Evolutionary conservation across 2,113 vertebrate species (phyloP).

Genomic region (Pterocles burchelli): DNA sequence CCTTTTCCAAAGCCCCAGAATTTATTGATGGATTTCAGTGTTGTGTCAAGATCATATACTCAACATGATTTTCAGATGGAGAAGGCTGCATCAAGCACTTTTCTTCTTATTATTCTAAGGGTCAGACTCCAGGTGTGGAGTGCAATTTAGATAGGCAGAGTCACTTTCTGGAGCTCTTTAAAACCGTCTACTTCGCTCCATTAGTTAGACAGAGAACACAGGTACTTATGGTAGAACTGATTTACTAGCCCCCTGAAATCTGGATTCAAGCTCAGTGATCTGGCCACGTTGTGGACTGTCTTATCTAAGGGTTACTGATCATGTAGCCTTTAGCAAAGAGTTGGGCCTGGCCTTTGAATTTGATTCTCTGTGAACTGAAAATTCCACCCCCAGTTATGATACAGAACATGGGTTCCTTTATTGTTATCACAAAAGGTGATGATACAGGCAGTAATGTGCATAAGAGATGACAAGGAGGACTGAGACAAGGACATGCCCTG

Average conservation of each 20-base stretch:
- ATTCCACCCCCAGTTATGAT: background rate
- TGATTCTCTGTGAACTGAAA: background rate
- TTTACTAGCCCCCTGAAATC: background rate
- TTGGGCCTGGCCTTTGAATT: background rate
- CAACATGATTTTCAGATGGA: background rate
- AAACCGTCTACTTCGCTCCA: background rate
- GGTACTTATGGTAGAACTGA: background rate
- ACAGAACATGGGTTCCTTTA: background rate
- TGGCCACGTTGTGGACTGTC: background rate
- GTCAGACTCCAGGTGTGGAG: background rate
- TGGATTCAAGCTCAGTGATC: background rate
- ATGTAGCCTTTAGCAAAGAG: background rate
- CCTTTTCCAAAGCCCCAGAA: background rate
- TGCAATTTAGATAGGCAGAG: background rate
- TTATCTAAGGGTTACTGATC: background rate
- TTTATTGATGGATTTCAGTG: background rate
- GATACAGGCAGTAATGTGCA: background rate
- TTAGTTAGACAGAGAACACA: background rate
- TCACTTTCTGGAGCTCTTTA: background rate
- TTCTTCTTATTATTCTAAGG: background rate
- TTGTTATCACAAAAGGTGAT: background rate
- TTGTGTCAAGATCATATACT: background rate
- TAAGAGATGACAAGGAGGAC: conserved; percentile 15
- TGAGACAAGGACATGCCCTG: conserved; percentile 23
- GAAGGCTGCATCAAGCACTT: background rate